Base-by-base conservation (phyloP, 2,888 invertebrate species). In the Pristionchus japonicus region DNA sequence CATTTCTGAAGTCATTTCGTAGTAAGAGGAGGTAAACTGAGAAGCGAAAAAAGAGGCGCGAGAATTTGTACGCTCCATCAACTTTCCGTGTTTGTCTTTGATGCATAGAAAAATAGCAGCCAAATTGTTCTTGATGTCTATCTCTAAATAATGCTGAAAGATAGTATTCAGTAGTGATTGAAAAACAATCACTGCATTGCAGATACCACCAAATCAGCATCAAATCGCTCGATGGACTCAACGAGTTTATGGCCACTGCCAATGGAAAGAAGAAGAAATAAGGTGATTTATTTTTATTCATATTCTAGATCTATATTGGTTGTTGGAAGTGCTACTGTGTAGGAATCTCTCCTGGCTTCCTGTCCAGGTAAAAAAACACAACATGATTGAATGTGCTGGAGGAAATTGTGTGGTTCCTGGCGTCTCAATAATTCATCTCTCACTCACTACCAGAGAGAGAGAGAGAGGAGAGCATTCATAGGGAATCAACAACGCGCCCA, bases 151-250 rank as follows among this genome's bases (percentile, higher is more conserved):
- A 9, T 57, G 1, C 4, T 23, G n/a, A n/a, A 23, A n/a, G 57
- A 43, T 43, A n/a, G 43, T 43, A 43, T 43, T 43, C 43, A 43
- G 43, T 43, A 6, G 43, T 11, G 11, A 11, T 43, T 43, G 43
- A 43, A 43, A 43, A 4, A 57, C 23, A 57, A 23, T 17, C 3
- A 9, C 31, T 67, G 7, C 34, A 1, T 47, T 77, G 43, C 47
- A 77, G 77, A 77, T 47, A 47, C 43, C 77, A 77, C 34, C 77
- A 77, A 77, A 77, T 77, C 77, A 77, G 77, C 77, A 77, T 77
- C 43, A 77, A 77, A 77, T 77, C 77, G 9, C 77, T 77, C 43
- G 43, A 40, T n/a, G 43, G 77, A 13, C 7, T 77, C 23, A 40
- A 77, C 3, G 77, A 77, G 0, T 77, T 77, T 27, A 27, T 77